Percentiles rank a stretch among this genome's conserved stretches.
Conservation (phyloP, 2,113 vertebrate species). For the Xyrauchen texanus region DNA sequence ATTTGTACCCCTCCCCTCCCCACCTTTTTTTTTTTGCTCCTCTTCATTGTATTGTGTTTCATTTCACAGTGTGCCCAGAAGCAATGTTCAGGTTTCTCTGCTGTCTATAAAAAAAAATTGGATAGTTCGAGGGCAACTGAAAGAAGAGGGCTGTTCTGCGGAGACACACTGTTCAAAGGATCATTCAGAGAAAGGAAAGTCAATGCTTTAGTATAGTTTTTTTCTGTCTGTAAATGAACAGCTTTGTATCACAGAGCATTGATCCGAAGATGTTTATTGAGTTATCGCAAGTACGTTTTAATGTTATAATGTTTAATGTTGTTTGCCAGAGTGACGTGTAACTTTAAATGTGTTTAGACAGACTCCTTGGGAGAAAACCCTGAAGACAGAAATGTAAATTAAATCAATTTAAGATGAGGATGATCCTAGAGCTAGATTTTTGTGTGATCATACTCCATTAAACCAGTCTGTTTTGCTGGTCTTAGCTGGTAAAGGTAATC, state of each 20-base stretch:
- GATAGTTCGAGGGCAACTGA: constrained; percentile 42
- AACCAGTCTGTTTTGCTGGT: too few relatives aligned
- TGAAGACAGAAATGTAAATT: neutral
- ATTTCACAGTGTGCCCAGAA: constrained; percentile 55
- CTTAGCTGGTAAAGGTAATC: too few relatives aligned
- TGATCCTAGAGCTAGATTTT: too few relatives aligned
- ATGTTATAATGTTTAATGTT: neutral
- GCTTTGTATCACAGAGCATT: neutral
- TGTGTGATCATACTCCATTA: too few relatives aligned
- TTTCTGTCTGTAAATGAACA: neutral
- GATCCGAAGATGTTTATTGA: neutral
- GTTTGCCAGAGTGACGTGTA: neutral
- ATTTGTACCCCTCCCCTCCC: constrained; percentile 36
- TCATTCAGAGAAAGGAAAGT: constrained; percentile 28
- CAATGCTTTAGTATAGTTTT: constrained; percentile 27
- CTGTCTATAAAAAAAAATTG: constrained; percentile 39
- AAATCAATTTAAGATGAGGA: neutral
- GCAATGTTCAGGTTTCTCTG: constrained; percentile 49
- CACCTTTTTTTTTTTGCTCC: constrained; percentile 17
- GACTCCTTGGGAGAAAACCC: neutral
- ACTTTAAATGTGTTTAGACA: neutral
- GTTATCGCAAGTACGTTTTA: neutral
- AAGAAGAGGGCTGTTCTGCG: constrained; percentile 27
- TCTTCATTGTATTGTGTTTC: constrained; percentile 49
- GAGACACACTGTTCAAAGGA: constrained; percentile 46